A percentile compares a stretch with the other conserved stretches of the same genome.
Evolutionary conservation across 2,113 vertebrate genomes (phyloP).

Genomic region (Riparia riparia): DNA sequence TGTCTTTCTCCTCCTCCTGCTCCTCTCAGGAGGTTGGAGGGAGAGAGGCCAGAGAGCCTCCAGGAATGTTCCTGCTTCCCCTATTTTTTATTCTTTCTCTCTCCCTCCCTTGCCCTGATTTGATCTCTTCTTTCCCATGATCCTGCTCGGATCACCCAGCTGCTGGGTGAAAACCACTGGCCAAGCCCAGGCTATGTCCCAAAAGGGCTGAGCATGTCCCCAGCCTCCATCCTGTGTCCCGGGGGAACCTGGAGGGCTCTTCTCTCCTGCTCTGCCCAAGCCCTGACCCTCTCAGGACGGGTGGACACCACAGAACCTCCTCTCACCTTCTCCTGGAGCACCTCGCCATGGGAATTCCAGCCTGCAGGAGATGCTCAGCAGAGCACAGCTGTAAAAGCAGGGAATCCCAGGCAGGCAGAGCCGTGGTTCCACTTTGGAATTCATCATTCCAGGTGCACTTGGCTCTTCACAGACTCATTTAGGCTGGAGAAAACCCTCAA

Average conservation of each 20-base stretch:
- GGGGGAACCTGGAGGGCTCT: not conserved
- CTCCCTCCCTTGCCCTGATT: not conserved
- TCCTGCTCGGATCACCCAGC: not conserved
- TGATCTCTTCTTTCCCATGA: conserved; percentile 44
- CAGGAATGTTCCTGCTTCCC: conserved; percentile 56
- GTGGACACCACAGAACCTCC: not conserved
- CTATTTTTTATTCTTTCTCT: not conserved
- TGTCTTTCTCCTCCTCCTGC: conserved; percentile 29
- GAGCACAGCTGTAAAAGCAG: not conserved
- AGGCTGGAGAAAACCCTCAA: not conserved
- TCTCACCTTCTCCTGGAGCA: not conserved
- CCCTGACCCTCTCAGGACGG: not conserved
- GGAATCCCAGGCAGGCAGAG: not conserved
- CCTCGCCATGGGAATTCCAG: not conserved
- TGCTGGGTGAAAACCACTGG: not conserved
- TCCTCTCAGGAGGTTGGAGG: conserved; percentile 28
- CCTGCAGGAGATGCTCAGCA: not conserved
- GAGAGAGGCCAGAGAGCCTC: conserved; percentile 53
- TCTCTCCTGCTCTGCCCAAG: not conserved
- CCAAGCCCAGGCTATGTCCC: not conserved
- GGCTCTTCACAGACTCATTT: not conserved
- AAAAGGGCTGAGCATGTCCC: not conserved
- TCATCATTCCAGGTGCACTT: not conserved
- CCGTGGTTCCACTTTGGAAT: not conserved
- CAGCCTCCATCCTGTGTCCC: not conserved